Base-by-base conservation (phyloP, 2,113 vertebrate species). In the Clarias gariepinus region DNA sequence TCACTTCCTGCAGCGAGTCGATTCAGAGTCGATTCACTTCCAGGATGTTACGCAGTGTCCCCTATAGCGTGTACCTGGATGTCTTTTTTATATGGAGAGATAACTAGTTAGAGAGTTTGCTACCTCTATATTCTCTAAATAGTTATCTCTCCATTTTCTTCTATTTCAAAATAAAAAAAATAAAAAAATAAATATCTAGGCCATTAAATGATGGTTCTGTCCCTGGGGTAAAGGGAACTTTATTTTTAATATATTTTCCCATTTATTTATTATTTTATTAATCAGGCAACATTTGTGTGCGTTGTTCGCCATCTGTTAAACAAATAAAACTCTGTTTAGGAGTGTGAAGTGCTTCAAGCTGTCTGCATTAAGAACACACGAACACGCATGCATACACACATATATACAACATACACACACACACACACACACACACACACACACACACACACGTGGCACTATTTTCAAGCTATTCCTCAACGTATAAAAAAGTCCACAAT, bases 381-480 rank as follows among this genome's bases (percentile, higher is more conserved):
- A 66, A 30, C 41, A 53, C 81, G 28, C 69, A 52, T 25, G n/a
- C 58, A 23, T 9, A n/a, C 23, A 85, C 60, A 79, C 33, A n/a
- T n/a, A n/a, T n/a, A n/a, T n/a, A n/a, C n/a, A n/a, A 71, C 41
- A 68, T 23, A 85, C 73, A 77, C 36, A 85, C 74, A 69, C 66
- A 69, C 63, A 61, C 60, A 61, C 60, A 76, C 58, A 84, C 69
- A 61, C 18, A 64, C 60, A 15, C 28, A 60, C 58, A 30, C 63
- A 30, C 28, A 30, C 53, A n/a, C 16, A 19, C 16, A 83, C 68
- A 76, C 41, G 57, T 23, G 7, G 7, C n/a, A 69, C 0, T 47
- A 41, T 41, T 73, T 69, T 73, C 47, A 19, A 12, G 19, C 10
- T 73, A 47, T 33, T 82, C 58, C 84, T 66, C 30, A 68, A 69